Conservation (phyloP, 2,888 invertebrate genomes). For the Ichneumoninae sp. region DNA sequence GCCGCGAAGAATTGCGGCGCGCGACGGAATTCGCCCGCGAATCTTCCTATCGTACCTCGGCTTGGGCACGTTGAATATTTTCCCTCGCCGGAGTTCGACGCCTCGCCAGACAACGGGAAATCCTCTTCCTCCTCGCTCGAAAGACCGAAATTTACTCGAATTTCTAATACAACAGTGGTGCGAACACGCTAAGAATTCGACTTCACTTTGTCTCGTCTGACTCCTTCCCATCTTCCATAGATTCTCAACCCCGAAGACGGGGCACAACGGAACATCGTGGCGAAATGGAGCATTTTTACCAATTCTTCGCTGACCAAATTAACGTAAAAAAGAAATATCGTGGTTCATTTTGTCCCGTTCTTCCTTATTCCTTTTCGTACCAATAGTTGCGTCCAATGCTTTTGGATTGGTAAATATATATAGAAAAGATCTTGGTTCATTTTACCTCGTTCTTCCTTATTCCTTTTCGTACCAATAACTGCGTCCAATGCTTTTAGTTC, state of each 20-base stretch:
- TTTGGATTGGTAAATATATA: neutral
- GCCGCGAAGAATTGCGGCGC: constrained; percentile 30
- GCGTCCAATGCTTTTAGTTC: neutral
- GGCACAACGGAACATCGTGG: neutral
- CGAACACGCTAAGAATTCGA: constrained; percentile 16
- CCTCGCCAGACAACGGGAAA: neutral
- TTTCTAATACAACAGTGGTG: constrained; percentile 20
- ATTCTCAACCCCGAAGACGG: neutral
- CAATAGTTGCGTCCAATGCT: neutral
- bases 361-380: neutral
- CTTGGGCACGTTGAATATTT: constrained; percentile 25
- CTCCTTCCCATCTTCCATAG: neutral
- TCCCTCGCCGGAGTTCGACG: neutral
- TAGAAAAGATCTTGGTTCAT: neutral
- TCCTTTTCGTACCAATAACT: neutral
- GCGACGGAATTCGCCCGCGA: constrained; percentile 47
- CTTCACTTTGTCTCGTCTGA: neutral
- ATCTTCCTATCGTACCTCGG: constrained; percentile 18
- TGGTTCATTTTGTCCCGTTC: neutral
- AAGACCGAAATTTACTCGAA: constrained; percentile 18
- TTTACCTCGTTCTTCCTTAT: neutral
- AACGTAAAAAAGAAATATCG: neutral
- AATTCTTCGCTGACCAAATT: neutral
- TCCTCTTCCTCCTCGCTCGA: neutral
- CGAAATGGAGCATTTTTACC: neutral